These are phyloP conservation scores for Myotis brandtii DNA, from an alignment of 2,113 vertebrate species.

Conservation along the genomic window DNA sequence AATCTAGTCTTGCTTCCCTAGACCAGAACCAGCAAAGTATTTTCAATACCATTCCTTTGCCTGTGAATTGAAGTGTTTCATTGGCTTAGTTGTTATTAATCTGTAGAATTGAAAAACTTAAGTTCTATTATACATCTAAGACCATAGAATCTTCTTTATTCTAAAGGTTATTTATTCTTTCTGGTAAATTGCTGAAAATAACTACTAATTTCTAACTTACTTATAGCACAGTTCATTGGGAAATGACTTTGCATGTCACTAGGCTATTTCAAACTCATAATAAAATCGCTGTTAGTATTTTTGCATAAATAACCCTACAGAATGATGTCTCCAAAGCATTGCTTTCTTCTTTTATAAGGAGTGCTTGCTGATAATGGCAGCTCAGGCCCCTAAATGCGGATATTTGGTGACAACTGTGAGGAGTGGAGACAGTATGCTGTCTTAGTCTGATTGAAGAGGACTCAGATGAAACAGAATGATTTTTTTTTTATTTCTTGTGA, in stretches of 20 bases:
- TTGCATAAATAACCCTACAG: background rate
- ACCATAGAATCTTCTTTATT: background rate
- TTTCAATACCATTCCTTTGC: conserved; percentile 31
- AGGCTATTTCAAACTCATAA: background rate
- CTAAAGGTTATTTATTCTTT: conserved; percentile 25
- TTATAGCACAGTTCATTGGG: background rate
- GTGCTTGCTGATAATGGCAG: background rate
- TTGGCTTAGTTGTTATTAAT: background rate
- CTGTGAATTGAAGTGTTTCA: background rate
- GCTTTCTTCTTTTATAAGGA: background rate
- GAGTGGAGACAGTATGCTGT: background rate
- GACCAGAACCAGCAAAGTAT: background rate
- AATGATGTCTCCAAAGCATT: background rate
- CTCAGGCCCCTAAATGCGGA: background rate
- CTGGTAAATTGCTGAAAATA: background rate
- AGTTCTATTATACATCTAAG: background rate
- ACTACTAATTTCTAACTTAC: conserved; percentile 43
- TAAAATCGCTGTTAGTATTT: background rate
- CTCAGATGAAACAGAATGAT: background rate
- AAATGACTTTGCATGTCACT: background rate
- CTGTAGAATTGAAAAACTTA: background rate
- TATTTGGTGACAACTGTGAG: background rate
- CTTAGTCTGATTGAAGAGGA: background rate
- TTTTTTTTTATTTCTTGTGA: background rate
- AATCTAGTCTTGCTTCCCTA: conserved; percentile 40